Conservation (phyloP, 2,888 invertebrate species). For the Odontothrips loti region DNA sequence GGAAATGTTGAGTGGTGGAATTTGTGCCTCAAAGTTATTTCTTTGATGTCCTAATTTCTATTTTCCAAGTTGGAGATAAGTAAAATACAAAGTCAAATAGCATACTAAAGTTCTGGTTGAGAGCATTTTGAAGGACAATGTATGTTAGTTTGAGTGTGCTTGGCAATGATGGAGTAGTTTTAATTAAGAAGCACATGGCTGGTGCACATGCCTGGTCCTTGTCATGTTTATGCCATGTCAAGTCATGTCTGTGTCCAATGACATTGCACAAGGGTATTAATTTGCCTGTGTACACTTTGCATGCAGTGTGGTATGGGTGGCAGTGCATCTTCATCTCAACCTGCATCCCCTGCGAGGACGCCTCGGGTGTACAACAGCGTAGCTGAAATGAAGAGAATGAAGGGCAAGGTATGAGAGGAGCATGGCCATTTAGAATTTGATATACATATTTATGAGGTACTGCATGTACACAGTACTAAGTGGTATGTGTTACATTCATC, state of each 20-base stretch:
- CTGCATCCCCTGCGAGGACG: constrained; percentile 63
- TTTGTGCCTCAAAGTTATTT: no score
- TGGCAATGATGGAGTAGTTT: no score
- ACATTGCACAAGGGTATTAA: no score
- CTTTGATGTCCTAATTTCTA: no score
- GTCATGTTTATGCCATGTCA: not conserved
- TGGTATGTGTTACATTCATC: not conserved
- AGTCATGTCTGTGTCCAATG: not conserved
- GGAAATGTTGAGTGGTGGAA: no score
- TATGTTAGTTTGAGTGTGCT: no score
- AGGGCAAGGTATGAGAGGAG: constrained; percentile 59
- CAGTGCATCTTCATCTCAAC: constrained; percentile 52
- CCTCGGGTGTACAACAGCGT: constrained; percentile 84
- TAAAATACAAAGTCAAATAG: no score
- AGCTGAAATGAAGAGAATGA: constrained; percentile 88
- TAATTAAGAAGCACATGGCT: not conserved
- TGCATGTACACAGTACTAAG: constrained; percentile 29
- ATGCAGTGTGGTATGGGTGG: constrained; percentile 29
- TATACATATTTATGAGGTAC: not conserved
- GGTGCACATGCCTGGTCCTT: not conserved
- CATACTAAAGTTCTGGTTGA: no score
- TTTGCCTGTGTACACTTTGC: not conserved
- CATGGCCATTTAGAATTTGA: constrained; percentile 41
- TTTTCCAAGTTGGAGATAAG: no score
- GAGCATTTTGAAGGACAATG: no score